Conservation (phyloP, 1,140 invertebrate species). For the Hycleus cichorii region DNA sequence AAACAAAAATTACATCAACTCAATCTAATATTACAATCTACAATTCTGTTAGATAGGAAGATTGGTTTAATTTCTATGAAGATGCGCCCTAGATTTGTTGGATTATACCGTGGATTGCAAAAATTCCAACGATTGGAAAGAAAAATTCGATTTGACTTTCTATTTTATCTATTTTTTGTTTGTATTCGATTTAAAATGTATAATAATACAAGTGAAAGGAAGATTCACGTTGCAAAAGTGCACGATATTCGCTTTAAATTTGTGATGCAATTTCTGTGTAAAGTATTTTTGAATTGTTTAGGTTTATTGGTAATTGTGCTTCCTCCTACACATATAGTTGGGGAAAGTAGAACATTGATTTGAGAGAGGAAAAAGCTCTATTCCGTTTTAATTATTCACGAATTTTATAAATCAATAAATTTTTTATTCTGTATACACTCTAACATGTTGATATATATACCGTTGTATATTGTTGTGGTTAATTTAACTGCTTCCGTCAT, state of each 20-base stretch:
- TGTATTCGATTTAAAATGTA: no score
- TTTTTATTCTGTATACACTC: neutral
- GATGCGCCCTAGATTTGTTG: no score
- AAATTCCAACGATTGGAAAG: constrained; percentile 17
- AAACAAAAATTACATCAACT: no score
- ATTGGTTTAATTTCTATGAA: no score
- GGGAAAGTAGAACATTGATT: constrained; percentile 5
- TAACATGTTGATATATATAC: neutral
- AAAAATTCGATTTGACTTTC: constrained; percentile 15
- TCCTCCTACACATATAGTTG: neutral
- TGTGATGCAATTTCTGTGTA: constrained; percentile 1
- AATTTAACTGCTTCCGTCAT: no score
- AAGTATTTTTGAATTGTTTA: no score
- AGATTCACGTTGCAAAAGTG: constrained; percentile 10
- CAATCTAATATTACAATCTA: no score
- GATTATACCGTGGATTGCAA: neutral
- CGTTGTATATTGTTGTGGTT: no score
- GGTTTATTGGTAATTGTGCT: no score
- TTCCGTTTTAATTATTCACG: neutral
- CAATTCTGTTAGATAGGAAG: no score
- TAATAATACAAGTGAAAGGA: constrained; percentile 4
- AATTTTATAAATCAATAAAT: no score
- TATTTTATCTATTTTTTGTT: no score
- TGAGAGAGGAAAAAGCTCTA: neutral
- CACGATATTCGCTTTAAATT: constrained; percentile 11